These are phyloP conservation scores for Micropoecilia bifurca DNA, from an alignment of 2,797 vertebrate genomes.

Conservation along the genomic window DNA sequence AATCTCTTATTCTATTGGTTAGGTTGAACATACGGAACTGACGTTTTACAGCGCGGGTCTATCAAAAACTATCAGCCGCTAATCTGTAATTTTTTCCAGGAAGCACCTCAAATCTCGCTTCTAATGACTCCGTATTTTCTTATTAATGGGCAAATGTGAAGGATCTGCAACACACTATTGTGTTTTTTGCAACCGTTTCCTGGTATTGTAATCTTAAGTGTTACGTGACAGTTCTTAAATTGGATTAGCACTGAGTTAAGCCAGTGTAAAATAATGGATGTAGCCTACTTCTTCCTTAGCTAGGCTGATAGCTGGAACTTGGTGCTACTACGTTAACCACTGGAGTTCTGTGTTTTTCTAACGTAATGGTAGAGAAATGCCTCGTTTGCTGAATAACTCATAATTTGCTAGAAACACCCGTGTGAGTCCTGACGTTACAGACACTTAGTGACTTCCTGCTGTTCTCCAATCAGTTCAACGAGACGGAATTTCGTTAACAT, in stretches of 20 bases:
- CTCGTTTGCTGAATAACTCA: not conserved
- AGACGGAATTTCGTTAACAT: slow-evolving; percentile 32
- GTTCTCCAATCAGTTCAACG: not conserved
- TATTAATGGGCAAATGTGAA: accelerated
- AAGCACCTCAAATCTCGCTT: not conserved
- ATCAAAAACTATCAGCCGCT: slow-evolving; percentile 53
- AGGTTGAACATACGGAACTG: slow-evolving; percentile 50
- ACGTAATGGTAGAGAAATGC: not conserved
- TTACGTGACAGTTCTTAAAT: slow-evolving; percentile 62
- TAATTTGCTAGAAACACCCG: not conserved
- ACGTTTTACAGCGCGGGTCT: slow-evolving; percentile 67
- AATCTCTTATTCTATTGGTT: slow-evolving; percentile 50
- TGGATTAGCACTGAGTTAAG: slow-evolving; percentile 72
- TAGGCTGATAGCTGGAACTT: not conserved
- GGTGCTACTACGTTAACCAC: not conserved
- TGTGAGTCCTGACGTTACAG: not conserved
- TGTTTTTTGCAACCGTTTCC: not conserved
- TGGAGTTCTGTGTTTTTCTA: not conserved
- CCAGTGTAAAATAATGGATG: slow-evolving; percentile 47
- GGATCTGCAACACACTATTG: too few relatives aligned
- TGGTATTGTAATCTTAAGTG: slow-evolving; percentile 28
- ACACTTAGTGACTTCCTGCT: not conserved
- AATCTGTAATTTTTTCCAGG: not conserved
- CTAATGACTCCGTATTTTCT: not conserved
- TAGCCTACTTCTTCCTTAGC: slow-evolving; percentile 46